Percentiles rank a stretch among this genome's conserved stretches.
phyloP scores from a whole-genome alignment of 2,797 vertebrate species.

The Periophthalmus magnuspinnatus region DNA sequence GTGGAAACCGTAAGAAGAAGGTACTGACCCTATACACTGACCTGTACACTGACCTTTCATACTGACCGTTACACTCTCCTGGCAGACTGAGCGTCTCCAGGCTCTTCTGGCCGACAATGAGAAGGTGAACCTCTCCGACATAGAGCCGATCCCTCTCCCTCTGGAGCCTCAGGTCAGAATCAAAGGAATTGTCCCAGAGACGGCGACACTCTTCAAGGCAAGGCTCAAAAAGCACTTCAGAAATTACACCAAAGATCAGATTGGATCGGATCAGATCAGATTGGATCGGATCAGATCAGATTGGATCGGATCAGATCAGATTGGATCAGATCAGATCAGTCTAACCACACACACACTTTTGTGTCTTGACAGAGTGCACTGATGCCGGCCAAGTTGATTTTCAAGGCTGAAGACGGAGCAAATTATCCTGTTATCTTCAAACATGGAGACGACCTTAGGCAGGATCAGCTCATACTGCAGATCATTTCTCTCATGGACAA shows the following conservation, averaged over 20 bases:
- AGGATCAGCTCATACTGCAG: conserved; percentile 98
- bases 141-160: conserved; percentile 94
- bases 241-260: too few relatives aligned
- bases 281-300: too few relatives aligned
- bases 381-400: conserved; percentile 97
- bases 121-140: conserved; percentile 94
- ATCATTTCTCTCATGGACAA: conserved; percentile 99
- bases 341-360: background rate
- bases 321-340: too few relatives aligned
- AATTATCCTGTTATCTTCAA: conserved; percentile 98
- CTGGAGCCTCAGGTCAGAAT: conserved; percentile 95
- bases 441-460: conserved; percentile 94
- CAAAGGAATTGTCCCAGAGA: conserved; percentile 93
- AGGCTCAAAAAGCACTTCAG: background rate
- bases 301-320: too few relatives aligned
- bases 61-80: background rate
- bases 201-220: conserved; percentile 95
- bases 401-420: conserved; percentile 92
- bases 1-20: conserved; percentile 98
- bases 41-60: too few relatives aligned
- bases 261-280: too few relatives aligned
- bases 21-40: conserved; percentile 63
- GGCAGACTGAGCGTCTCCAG: conserved; percentile 93
- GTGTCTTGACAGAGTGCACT: conserved; percentile 85
- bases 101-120: conserved; percentile 93